phyloP scores from a whole-genome alignment of 2,113 vertebrate species.

The Leucoraja erinaceus region DNA sequence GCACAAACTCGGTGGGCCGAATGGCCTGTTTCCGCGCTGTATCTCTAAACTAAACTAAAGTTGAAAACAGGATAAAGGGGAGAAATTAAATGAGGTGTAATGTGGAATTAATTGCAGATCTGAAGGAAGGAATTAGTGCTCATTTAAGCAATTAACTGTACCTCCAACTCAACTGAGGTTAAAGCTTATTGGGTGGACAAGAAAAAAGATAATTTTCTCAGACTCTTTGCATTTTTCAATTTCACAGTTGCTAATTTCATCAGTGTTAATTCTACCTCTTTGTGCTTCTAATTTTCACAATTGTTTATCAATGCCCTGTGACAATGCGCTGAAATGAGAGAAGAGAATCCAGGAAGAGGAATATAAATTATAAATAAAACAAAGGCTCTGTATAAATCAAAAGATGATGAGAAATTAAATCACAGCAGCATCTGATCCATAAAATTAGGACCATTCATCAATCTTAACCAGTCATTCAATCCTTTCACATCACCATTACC shows the following conservation, averaged over 20 bases:
- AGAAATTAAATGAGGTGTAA: neutral
- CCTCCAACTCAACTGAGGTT: neutral
- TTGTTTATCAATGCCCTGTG: slow-evolving; percentile 6
- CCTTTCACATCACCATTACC: neutral
- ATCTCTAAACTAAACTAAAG: too few relatives aligned
- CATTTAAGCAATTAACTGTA: neutral
- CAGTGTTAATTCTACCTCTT: slow-evolving; percentile 15
- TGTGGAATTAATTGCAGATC: neutral
- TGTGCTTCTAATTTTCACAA: neutral
- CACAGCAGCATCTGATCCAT: neutral
- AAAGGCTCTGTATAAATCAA: neutral
- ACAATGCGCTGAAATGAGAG: slow-evolving; percentile 16
- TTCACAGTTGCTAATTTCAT: neutral
- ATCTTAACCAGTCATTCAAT: neutral
- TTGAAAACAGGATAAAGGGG: neutral
- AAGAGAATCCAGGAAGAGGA: neutral
- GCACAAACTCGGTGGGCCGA: too few relatives aligned
- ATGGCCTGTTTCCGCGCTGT: too few relatives aligned
- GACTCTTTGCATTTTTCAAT: neutral
- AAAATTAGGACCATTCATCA: neutral
- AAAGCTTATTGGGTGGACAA: neutral
- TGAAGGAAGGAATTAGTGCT: neutral
- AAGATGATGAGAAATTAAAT: slow-evolving; percentile 35
- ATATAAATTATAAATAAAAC: slow-evolving; percentile 23
- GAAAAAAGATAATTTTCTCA: neutral